Evolutionary conservation across 2,113 vertebrate genomes (phyloP), one percentile per base, ranked within the genome.

Genomic region (Lagopus leucura): DNA sequence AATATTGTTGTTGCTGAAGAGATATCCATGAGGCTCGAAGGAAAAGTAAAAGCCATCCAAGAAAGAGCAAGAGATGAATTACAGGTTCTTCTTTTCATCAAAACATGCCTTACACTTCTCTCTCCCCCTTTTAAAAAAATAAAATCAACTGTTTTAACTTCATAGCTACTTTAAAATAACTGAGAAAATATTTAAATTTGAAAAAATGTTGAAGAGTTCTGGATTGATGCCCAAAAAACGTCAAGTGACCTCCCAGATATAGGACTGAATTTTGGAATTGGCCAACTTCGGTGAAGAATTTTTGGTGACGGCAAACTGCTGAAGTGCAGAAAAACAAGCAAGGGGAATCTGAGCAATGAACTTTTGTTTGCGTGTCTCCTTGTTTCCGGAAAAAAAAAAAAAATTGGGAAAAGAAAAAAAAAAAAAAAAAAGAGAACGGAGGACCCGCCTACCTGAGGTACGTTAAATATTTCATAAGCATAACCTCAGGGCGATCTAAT

Each of bases 131-230:
- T 40, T 12, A n/a, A 58, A 58, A n/a, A 58, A 43, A 43, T 13
- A 43, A 12, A 24, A 24, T 21, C 11, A 3, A 61, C 74, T 52
- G 10, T 72, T 71, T 86, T 57, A 65, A 81, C 34, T 92, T 79
- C 57, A 50, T 24, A 71, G 66, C 0, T 4, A 55, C 32, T 47
- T 64, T 74, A 78, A 82, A 82, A 50, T 86, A 93, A 94, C 73
- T 34, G 58, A 92, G 65, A 88, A 95, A 96, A 89, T 71, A 27
- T 50, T 88, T 85, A 70, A 77, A 73, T 75, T 67, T 77, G 40
- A 10, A 83, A 55, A 55, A 71, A 89, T 63, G 13, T 61, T 93
- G 40, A 90, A 67, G 58, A 65, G 30, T 34, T 40, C 60, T 93
- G 72, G 91, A 72, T 43, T 22, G 34, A 50, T n/a, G 54, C 75